A percentile compares a stretch with the other conserved stretches of the same genome.
These are phyloP conservation scores for Drosophila monieri DNA, from an alignment of 2,888 invertebrate species.

Conservation along the genomic window DNA sequence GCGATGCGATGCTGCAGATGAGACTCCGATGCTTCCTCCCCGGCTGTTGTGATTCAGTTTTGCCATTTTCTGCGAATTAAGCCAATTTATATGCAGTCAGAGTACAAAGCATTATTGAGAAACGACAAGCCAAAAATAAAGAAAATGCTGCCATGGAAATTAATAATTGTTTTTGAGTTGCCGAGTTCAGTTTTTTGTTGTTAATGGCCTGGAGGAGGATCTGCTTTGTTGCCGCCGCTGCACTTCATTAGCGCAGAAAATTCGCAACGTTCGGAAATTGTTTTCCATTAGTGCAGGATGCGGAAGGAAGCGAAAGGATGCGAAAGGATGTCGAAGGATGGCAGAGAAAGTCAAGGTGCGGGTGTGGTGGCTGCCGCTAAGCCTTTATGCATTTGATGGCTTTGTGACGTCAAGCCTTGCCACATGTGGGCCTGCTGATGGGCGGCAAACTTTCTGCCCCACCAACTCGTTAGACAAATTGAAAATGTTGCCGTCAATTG, in stretches of 20 bases:
- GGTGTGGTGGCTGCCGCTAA: conserved; percentile 48
- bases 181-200: conserved; percentile 21
- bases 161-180: conserved; percentile 61
- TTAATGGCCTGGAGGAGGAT: conserved; percentile 25
- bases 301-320: conserved; percentile 20
- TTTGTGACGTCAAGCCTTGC: conserved; percentile 57
- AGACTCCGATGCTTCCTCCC: conserved; percentile 3
- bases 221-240: conserved; percentile 27
- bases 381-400: conserved; percentile 78
- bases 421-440: conserved; percentile 37
- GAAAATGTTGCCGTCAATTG: conserved; percentile 76
- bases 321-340: conserved; percentile 16
- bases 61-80: conserved; percentile 75
- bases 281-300: conserved; percentile 64
- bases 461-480: conserved; percentile 73
- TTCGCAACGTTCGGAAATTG: conserved; percentile 62
- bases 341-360: not conserved
- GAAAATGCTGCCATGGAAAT: conserved; percentile 51
- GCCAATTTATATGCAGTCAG: conserved; percentile 67
- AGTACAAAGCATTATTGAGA: conserved; percentile 37
- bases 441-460: conserved; percentile 57
- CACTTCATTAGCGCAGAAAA: conserved; percentile 71
- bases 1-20: conserved; percentile 27
- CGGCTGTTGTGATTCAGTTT: conserved; percentile 35
- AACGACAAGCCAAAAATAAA: conserved; percentile 19